These are phyloP conservation scores for Lepeophtheirus salmonis DNA, from an alignment of 1,140 invertebrate genomes.

Conservation along the genomic window DNA sequence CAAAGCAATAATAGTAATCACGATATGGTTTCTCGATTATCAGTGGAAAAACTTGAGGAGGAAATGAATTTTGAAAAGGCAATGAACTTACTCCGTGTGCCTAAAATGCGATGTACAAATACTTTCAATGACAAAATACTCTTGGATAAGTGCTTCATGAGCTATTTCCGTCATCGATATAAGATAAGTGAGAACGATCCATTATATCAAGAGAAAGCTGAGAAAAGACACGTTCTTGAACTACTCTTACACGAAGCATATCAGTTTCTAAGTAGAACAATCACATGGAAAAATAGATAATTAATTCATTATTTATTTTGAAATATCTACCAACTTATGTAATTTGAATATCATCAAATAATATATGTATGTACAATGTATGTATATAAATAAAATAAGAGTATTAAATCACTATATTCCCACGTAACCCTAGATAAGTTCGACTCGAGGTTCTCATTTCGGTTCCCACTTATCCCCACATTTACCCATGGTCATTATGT, in stretches of 20 bases:
- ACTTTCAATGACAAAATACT: not conserved
- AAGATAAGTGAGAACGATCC: not conserved
- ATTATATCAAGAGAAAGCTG: slow-evolving; percentile 3
- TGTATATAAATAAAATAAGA: too few relatives aligned
- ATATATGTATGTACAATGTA: too few relatives aligned
- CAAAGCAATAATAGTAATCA: too few relatives aligned
- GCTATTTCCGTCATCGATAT: not conserved
- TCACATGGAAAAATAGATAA: not conserved
- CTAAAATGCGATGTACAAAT: not conserved
- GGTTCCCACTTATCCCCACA: too few relatives aligned
- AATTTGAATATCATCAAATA: too few relatives aligned
- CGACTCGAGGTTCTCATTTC: too few relatives aligned
- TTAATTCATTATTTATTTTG: not conserved
- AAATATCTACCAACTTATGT: too few relatives aligned
- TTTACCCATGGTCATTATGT: too few relatives aligned
- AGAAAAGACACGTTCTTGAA: slow-evolving; percentile 1
- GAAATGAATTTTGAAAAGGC: slow-evolving; percentile 8
- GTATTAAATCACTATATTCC: too few relatives aligned
- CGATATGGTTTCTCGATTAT: too few relatives aligned
- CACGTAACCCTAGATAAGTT: too few relatives aligned
- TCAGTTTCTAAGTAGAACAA: not conserved
- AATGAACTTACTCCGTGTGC: not conserved
- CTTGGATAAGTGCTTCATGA: not conserved
- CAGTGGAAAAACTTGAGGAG: not conserved
- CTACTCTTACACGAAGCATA: not conserved